Evolutionary conservation across 1,140 invertebrate genomes (phyloP).

Genomic region (Carcinoscorpius rotundicauda): DNA sequence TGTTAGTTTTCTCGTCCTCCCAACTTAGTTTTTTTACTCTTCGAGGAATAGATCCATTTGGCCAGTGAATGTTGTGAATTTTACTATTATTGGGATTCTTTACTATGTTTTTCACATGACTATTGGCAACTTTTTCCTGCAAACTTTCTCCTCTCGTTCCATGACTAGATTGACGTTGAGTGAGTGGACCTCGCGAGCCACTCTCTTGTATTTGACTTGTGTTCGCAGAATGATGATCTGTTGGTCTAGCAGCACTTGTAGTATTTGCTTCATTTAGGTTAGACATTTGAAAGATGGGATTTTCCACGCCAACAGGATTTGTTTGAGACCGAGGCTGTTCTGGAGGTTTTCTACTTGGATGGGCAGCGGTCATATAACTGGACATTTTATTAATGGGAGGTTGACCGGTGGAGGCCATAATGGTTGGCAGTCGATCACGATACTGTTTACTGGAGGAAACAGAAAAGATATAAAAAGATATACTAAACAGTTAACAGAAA

Average conservation of each 20-base stretch:
- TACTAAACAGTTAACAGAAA: no score
- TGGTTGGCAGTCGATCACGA: constrained; percentile 23
- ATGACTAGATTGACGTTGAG: no score
- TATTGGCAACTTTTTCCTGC: no score
- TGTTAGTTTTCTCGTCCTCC: constrained; percentile 45
- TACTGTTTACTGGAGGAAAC: constrained; percentile 25
- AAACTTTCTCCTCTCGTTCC: no score
- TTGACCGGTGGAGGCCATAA: constrained; percentile 17
- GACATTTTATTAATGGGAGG: constrained; percentile 25
- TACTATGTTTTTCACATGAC: no score
- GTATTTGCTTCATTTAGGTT: constrained; percentile 2
- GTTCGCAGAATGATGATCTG: no score
- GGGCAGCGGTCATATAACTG: constrained; percentile 18
- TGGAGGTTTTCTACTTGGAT: constrained; percentile 3
- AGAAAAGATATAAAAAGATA: not conserved
- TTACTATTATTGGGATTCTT: constrained; percentile 14
- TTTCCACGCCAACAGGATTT: constrained; percentile 19
- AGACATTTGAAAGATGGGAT: constrained; percentile 24
- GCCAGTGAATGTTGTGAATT: constrained; percentile 25
- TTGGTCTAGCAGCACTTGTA: no score
- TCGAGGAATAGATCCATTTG: constrained; percentile 45
- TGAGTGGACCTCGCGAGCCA: no score
- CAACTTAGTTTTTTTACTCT: constrained; percentile 58
- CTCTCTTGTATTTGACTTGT: no score
- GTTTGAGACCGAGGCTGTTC: not conserved